Evolutionary conservation across 1,140 invertebrate species (phyloP), one percentile per base, ranked within the genome.

Genomic region (Drosophila bocqueti): DNA sequence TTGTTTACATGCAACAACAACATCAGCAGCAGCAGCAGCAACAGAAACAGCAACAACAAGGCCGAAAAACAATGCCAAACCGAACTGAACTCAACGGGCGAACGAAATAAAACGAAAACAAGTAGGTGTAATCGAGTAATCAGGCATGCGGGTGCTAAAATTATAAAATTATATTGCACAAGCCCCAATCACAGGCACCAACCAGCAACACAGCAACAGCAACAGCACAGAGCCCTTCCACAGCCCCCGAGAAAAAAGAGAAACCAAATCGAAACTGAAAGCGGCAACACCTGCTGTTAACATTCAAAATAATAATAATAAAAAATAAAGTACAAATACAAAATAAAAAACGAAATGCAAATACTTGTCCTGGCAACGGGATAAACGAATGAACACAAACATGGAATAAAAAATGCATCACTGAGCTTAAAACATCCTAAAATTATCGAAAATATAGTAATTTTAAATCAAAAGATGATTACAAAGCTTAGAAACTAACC

Each of bases 111-210:
- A 47, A 63, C 57, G 66, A 45, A 63, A 31, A 68, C 68, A 67
- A 77, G 62, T 64, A 75, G 79, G 80, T 66, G 76, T 65, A 83
- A 80, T 80, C 80, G 60, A 80, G 76, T 81, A 89, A 87, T 89
- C 83, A 75, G 77, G 83, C 83, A 87, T 87, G 83, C 84, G 84
- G 83, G 83, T 87, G 83, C 69, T 81, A 89, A 87, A 75, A 81
- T 74, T 77, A 64, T 81, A 89, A 87, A 75, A 81, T 74, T 75
- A 64, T 64, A 89, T 89, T 89, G 67, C 81, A 75, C 72, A 83
- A 83, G 77, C 29, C 62, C 65, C 21, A n/a, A 54, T 26, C 49
- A 54, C 61, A 57, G n/a, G 47, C 21, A 58, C 52, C 29, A 55
- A 55, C 8, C 36, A 36, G 34, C 24, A 15, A 9, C 13, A 9